Evolutionary conservation across 2,797 vertebrate species (phyloP).

Genomic region (Poecilia velifera): DNA sequence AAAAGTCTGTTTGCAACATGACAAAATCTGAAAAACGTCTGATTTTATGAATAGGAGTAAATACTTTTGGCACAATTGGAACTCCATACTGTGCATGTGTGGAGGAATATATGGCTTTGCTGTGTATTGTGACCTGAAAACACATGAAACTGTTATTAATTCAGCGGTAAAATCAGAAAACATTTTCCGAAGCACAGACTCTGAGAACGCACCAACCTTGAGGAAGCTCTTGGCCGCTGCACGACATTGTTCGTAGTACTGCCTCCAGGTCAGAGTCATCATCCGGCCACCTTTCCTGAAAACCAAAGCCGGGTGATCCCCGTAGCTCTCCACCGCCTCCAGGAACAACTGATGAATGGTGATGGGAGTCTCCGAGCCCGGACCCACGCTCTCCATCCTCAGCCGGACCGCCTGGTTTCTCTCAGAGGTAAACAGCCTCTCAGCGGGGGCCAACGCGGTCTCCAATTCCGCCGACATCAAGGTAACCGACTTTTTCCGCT

Average conservation of each 20-base stretch:
- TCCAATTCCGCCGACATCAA: constrained; percentile 7
- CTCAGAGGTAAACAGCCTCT: constrained; percentile 71
- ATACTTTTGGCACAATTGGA: not conserved
- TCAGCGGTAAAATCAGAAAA: not conserved
- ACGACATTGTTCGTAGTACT: constrained; percentile 80
- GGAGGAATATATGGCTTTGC: not conserved
- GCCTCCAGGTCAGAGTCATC: constrained; percentile 71
- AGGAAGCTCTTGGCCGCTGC: constrained; percentile 84
- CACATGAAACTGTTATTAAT: not conserved
- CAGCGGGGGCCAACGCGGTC: constrained; percentile 60
- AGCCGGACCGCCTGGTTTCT: constrained; percentile 74
- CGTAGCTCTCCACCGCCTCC: constrained; percentile 65
- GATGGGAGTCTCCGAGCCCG: constrained; percentile 69
- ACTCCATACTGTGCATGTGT: not conserved
- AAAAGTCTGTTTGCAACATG: not conserved
- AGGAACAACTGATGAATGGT: constrained; percentile 82
- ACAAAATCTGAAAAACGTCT: not conserved
- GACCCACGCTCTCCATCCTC: constrained; percentile 73
- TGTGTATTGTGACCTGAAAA: not conserved
- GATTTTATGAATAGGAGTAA: not conserved
- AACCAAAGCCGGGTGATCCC: constrained; percentile 70
- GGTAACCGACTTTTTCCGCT: constrained; percentile 36
- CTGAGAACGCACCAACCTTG: constrained; percentile 70
- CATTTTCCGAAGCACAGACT: not conserved
- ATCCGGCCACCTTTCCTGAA: constrained; percentile 68